Evolutionary conservation across 1,140 invertebrate species (phyloP), one percentile per base, ranked within the genome.

Genomic region (Galleria mellonella): DNA sequence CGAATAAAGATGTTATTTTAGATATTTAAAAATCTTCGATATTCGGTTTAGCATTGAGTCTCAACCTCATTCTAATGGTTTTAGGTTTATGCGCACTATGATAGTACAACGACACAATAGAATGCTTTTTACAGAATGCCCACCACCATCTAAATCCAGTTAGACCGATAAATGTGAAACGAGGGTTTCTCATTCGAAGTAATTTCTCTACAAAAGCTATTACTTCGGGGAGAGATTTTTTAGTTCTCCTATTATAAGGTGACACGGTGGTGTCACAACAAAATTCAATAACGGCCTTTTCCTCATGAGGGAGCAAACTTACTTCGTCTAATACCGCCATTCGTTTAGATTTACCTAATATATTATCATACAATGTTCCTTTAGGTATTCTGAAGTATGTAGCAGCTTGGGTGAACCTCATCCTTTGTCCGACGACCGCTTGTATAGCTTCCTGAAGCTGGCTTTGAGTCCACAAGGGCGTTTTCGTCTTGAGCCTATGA

Each of bases 51-150:
- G 62, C 57, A 4, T 9, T 37, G 36, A 54, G 45, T 43, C 69
- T 61, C 10, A 52, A 51, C 41, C 70, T 70, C 5, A 73, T 47
- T 62, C 70, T 70, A 15, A 48, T 47, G 17, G 49, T 60, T 53
- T 59, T 65, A 23, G 36, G 15, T 58, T 76, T 67, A 40, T 15
- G 47, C 0, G 54, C 39, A 3, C 60, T 56, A 38, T 82, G 71
- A 15, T 76, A 82, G 45, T 72, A 77, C 0, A 82, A 38, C 1
- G 77, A 82, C 1, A 93, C 91, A 43, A 94, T 92, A 33, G 90
- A 91, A 76, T 94, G 91, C 62, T 94, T 93, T 69, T 93, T 93
- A 83, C 92, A 93, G 61, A 94, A 94, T 0, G 92, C 92, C 92
- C 92, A 94, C 92, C 92, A 93, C 92, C 92, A 94, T 11, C 91